Percentiles rank a stretch among this genome's conserved stretches.
Conservation (phyloP, 2,888 invertebrate species). For the Myathropa florea region DNA sequence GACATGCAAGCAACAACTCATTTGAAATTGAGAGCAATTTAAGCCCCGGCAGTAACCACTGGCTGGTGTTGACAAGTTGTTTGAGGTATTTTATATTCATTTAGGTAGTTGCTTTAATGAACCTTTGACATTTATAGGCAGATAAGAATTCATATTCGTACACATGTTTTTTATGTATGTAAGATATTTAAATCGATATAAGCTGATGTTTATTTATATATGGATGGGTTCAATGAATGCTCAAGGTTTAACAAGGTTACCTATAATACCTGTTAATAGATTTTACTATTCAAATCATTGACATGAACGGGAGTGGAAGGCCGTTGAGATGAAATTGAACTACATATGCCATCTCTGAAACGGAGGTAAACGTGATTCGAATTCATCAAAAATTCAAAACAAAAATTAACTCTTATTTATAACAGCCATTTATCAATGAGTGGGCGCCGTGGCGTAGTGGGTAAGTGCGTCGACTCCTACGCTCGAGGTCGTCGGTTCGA, state of each 20-base stretch:
- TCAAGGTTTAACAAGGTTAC: background rate
- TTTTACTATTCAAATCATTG: no score
- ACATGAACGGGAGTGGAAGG: no score
- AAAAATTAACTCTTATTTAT: no score
- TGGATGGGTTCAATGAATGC: background rate
- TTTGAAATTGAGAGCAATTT: background rate
- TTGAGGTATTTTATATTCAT: background rate
- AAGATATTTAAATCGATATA: background rate
- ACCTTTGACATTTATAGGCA: background rate
- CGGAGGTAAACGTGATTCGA: no score
- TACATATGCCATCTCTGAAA: no score
- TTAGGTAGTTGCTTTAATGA: background rate
- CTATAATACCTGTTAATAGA: no score
- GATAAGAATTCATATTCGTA: background rate
- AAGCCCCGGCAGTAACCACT: background rate
- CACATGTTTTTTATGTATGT: background rate
- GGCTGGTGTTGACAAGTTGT: background rate
- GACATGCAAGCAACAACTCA: conserved; percentile 6
- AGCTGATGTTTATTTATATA: background rate
- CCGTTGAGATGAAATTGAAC: no score
- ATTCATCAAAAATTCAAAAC: no score
- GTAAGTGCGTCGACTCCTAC: no score
- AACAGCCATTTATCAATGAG: no score
- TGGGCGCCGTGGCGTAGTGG: no score
- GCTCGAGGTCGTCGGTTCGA: no score